A percentile compares a stretch with the other conserved stretches of the same genome.
Evolutionary conservation across 2,888 invertebrate genomes (phyloP).

Genomic region (Acholoe squamosa): DNA sequence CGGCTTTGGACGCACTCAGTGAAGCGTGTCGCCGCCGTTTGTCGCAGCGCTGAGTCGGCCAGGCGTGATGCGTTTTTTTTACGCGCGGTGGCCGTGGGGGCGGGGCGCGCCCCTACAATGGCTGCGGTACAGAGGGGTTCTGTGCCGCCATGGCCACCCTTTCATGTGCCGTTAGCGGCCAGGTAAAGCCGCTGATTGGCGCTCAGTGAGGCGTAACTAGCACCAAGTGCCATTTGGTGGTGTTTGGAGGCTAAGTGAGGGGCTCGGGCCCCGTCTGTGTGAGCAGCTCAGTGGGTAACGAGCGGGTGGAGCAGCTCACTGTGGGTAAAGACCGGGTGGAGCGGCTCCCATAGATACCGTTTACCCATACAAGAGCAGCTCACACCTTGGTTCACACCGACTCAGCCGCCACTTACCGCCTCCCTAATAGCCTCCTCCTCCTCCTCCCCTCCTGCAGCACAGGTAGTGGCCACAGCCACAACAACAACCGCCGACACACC

Average conservation of each 20-base stretch:
- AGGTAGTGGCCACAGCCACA: too few relatives aligned
- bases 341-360: neutral
- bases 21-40: conserved; percentile 21
- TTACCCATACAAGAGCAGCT: neutral
- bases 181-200: conserved; percentile 48
- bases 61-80: neutral
- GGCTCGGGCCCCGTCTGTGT: neutral
- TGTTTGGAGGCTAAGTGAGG: neutral
- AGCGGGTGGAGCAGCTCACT: neutral
- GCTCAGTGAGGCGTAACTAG: neutral
- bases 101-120: neutral
- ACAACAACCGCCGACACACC: too few relatives aligned
- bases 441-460: too few relatives aligned
- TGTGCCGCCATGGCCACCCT: neutral
- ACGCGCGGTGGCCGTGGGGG: neutral
- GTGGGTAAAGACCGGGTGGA: neutral
- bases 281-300: neutral
- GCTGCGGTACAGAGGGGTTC: neutral
- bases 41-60: neutral
- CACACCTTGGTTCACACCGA: neutral
- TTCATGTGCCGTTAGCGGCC: conserved; percentile 29
- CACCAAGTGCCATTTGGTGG: conserved; percentile 45
- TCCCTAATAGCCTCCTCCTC: too few relatives aligned
- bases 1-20: neutral
- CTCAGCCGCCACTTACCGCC: too few relatives aligned